A percentile compares a stretch with the other conserved stretches of the same genome.
These are phyloP conservation scores for Ischnura elegans DNA, from an alignment of 2,888 invertebrate species.

Conservation along the genomic window DNA sequence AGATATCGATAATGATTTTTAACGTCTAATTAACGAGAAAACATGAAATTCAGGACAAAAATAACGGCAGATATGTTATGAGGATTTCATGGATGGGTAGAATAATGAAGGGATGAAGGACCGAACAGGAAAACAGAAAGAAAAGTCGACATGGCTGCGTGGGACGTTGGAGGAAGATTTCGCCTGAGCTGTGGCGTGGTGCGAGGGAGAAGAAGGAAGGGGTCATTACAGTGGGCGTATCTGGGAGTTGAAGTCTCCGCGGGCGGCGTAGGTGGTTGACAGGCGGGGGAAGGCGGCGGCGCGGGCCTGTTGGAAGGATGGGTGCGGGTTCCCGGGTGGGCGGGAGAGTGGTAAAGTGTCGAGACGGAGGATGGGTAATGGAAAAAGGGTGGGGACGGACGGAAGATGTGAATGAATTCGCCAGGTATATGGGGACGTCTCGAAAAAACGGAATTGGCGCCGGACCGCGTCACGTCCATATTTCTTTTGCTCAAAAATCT, in stretches of 20 bases:
- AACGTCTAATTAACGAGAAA: no score
- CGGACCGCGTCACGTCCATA: background rate
- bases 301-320: background rate
- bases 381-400: background rate
- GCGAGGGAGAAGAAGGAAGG: background rate
- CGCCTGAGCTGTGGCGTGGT: background rate
- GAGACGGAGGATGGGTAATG: background rate
- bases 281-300: background rate
- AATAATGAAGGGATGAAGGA: no score
- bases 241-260: constrained; percentile 11
- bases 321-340: background rate
- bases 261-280: background rate
- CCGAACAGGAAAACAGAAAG: background rate
- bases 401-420: background rate
- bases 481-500: no score
- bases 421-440: background rate
- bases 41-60: no score
- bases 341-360: background rate
- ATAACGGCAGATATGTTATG: no score
- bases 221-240: constrained; percentile 22
- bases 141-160: background rate
- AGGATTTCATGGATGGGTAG: no score
- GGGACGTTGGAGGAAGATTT: background rate
- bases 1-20: no score
- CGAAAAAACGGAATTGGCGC: background rate